Percentiles rank a stretch among this genome's conserved stretches.
phyloP scores from a whole-genome alignment of 2,113 vertebrate species.

The Gnathonemus echidnorhynchus region DNA sequence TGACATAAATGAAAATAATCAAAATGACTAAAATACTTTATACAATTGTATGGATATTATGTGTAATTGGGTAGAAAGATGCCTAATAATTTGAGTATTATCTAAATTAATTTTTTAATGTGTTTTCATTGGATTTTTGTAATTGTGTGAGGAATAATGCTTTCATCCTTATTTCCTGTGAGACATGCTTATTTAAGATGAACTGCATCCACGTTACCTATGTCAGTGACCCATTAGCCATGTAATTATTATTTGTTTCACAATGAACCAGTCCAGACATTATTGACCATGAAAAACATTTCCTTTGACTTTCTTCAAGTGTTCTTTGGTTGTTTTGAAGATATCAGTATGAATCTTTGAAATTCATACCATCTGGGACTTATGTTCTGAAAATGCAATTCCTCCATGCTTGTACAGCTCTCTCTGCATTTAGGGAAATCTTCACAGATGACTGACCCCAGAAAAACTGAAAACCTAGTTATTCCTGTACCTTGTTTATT shows the following conservation, averaged over 20 bases:
- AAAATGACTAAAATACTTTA: not conserved
- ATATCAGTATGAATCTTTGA: not conserved
- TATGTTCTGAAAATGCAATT: not conserved
- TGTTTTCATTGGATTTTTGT: not conserved
- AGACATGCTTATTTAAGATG: not conserved
- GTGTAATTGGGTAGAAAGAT: not conserved
- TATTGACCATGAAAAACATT: not conserved
- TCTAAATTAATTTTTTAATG: not conserved
- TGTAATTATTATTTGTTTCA: not conserved
- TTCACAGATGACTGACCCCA: not conserved
- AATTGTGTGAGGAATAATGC: not conserved
- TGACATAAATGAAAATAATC: not conserved
- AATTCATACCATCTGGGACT: slow-evolving; percentile 4
- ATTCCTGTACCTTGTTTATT: not conserved
- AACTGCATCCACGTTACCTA: not conserved
- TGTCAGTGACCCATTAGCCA: not conserved
- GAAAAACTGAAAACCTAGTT: not conserved
- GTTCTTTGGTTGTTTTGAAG: not conserved
- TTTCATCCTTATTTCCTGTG: not conserved
- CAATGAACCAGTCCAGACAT: not conserved
- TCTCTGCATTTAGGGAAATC: slow-evolving; percentile 9
- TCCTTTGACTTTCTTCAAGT: not conserved
- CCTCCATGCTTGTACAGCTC: not conserved
- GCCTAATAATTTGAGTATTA: not conserved
- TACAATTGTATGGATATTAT: not conserved